Evolutionary conservation across 37 sponge, comb jelly and placozoan species (phyloP).

Genomic region (Agelas oroides): DNA sequence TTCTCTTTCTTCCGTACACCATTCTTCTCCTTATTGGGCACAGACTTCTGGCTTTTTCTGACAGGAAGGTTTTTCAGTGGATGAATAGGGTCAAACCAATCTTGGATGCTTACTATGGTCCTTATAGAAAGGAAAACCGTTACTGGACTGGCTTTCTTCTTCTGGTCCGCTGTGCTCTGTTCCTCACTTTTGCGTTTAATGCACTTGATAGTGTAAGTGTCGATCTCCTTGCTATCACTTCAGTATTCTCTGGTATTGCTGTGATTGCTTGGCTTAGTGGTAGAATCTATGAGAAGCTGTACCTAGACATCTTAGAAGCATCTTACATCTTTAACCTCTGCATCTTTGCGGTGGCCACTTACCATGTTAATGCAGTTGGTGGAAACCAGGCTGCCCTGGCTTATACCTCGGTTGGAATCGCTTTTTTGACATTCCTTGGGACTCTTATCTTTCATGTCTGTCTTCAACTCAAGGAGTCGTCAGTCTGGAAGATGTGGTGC

Average conservation of each 20-base stretch:
- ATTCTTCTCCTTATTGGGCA: conserved; percentile 1
- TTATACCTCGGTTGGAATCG: no score
- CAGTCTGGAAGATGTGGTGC: no score
- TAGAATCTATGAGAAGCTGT: neutral
- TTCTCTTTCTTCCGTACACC: conserved; percentile 31
- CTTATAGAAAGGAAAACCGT: neutral
- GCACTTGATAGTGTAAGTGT: neutral
- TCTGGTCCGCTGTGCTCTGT: neutral
- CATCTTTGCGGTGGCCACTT: neutral
- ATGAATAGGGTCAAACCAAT: conserved; percentile 9
- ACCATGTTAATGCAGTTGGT: no score
- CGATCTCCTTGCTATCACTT: neutral
- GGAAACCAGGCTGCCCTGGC: no score
- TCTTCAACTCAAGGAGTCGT: no score
- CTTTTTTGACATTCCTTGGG: no score
- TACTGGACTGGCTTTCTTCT: conserved; percentile 40
- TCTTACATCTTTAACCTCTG: neutral
- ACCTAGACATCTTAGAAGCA: neutral
- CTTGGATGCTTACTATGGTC: conserved; percentile 24
- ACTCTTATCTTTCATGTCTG: no score
- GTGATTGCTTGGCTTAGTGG: neutral
- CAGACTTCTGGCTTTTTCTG: neutral
- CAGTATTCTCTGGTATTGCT: neutral
- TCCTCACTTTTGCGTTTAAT: neutral
- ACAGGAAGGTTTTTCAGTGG: neutral